Conservation (phyloP, 2,797 vertebrate genomes). For the Epinephelus coioides region DNA sequence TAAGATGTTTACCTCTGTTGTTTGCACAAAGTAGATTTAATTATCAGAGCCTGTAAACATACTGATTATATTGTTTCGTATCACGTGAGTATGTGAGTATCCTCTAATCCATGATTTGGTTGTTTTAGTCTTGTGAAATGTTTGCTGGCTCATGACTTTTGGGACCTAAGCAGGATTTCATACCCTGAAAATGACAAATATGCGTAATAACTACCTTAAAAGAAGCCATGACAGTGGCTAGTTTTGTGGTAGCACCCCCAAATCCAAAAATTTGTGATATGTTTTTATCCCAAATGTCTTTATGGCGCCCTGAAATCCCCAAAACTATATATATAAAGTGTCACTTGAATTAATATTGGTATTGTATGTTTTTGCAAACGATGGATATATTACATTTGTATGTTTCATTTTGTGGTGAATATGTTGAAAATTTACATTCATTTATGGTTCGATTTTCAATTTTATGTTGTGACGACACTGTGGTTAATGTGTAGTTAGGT, state of each 20-base stretch:
- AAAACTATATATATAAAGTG: no score
- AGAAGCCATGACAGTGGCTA: background rate
- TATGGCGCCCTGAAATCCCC: no score
- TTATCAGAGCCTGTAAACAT: constrained; percentile 1
- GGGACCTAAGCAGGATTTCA: background rate
- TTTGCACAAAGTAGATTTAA: constrained; percentile 7
- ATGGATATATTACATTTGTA: no score
- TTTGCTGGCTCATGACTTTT: background rate
- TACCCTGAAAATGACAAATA: background rate
- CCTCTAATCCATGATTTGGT: background rate
- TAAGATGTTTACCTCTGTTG: constrained; percentile 29
- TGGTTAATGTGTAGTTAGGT: no score
- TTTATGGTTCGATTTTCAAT: no score
- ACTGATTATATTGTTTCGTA: background rate
- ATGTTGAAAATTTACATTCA: no score
- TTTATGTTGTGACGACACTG: no score
- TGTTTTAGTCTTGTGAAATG: background rate
- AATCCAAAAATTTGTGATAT: no score
- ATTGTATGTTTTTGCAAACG: no score
- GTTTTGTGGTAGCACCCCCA: background rate
- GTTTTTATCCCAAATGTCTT: no score
- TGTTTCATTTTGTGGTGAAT: no score
- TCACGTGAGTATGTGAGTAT: background rate
- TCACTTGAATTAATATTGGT: no score
- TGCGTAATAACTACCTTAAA: background rate